Percentiles rank a stretch among this genome's conserved stretches.
phyloP scores from a whole-genome alignment of 2,888 invertebrate genomes.

The Salpingus planirostris region DNA sequence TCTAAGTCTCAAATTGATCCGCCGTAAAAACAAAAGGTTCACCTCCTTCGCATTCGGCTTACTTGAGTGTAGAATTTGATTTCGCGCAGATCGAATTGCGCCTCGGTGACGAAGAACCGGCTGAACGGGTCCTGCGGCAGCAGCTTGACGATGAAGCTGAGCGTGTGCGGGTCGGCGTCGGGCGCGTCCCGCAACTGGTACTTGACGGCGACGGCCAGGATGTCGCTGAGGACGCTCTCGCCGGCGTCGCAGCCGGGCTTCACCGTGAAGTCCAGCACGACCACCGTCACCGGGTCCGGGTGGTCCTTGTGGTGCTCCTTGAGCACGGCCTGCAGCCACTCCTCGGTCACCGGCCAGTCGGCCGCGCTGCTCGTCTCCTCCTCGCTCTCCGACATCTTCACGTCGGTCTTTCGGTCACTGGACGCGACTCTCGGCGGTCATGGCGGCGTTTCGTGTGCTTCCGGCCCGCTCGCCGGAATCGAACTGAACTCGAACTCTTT shows the following conservation, averaged over 20 bases:
- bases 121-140: constrained; percentile 73
- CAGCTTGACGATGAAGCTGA: constrained; percentile 61
- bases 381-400: constrained; percentile 51
- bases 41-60: no score
- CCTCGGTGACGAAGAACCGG: constrained; percentile 70
- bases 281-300: constrained; percentile 31
- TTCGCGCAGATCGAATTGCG: constrained; percentile 73
- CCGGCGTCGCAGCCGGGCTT: constrained; percentile 54
- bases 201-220: constrained; percentile 63
- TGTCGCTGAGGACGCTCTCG: constrained; percentile 68
- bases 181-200: constrained; percentile 44
- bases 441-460: no score
- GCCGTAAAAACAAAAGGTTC: no score
- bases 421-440: no score
- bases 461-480: no score
- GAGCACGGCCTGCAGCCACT: constrained; percentile 49
- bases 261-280: constrained; percentile 46
- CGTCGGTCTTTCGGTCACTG: no score
- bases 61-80: constrained; percentile 76
- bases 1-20: no score
- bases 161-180: constrained; percentile 25
- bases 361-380: constrained; percentile 41
- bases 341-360: constrained; percentile 48
- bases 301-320: constrained; percentile 42
- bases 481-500: no score